Conservation (phyloP, 2,888 invertebrate genomes). For the Calameuta idolon region DNA sequence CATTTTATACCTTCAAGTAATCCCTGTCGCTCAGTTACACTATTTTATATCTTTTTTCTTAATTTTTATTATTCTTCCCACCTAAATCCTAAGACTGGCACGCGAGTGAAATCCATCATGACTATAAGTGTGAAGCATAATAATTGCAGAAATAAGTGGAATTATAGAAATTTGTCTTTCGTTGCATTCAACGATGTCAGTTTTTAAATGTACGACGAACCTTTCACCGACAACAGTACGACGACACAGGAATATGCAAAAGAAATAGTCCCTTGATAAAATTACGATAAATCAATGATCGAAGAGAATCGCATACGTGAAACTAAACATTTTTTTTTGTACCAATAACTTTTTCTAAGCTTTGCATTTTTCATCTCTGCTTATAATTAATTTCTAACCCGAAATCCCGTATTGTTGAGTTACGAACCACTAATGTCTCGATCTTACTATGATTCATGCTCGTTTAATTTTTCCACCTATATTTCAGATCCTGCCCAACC, state of each 20-base stretch:
- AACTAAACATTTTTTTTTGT: neutral
- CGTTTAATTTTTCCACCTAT: conserved; percentile 23
- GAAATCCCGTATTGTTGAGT: neutral
- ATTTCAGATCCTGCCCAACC: conserved; percentile 34
- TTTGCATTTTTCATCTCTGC: neutral
- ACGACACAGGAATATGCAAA: neutral
- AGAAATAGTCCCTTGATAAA: neutral
- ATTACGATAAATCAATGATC: neutral
- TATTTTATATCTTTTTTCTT: neutral
- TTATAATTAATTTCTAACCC: neutral
- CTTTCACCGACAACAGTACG: neutral
- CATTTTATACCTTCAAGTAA: conserved; percentile 12
- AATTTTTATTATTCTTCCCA: neutral
- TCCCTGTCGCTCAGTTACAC: neutral
- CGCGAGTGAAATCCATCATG: neutral
- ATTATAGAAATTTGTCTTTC: neutral
- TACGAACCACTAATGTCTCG: neutral
- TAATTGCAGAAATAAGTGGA: too few species aligned
- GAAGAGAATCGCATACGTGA: neutral
- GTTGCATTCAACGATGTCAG: neutral
- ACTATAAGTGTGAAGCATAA: too few species aligned
- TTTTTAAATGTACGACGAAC: neutral
- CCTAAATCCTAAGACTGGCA: neutral
- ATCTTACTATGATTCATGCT: neutral
- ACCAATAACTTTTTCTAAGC: neutral